Evolutionary conservation across 2,113 vertebrate genomes (phyloP).

Genomic region (Carassius auratus): DNA sequence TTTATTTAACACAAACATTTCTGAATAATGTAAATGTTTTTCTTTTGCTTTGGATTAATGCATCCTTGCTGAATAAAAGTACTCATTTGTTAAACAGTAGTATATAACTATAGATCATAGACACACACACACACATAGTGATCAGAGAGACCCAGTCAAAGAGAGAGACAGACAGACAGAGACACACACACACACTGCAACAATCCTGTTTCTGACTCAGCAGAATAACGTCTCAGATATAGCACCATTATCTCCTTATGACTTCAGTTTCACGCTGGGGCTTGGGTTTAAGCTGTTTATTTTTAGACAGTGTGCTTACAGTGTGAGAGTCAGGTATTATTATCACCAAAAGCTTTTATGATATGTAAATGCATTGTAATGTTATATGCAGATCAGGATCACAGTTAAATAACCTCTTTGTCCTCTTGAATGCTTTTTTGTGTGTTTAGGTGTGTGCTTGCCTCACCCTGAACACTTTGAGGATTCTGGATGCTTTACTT

Average conservation of each 20-base stretch:
- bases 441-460: slow-evolving; percentile 15
- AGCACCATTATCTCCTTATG: slow-evolving; percentile 16
- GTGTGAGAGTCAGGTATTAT: slow-evolving; percentile 10
- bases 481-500: not conserved
- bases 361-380: not conserved
- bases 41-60: not conserved
- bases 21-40: not conserved
- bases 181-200: not conserved
- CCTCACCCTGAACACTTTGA: not conserved
- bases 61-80: not conserved
- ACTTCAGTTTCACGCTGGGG: not conserved
- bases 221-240: not conserved
- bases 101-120: not conserved
- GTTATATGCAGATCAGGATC: not conserved
- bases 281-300: slow-evolving; percentile 6
- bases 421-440: not conserved
- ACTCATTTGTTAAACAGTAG: not conserved
- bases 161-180: no score
- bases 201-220: slow-evolving; percentile 39
- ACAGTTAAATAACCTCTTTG: not conserved
- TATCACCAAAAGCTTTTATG: not conserved
- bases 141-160: no score
- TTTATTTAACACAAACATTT: not conserved
- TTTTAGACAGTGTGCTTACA: not conserved
- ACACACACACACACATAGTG: no score